Base-by-base conservation (phyloP, 2,113 vertebrate genomes). In the Otis tarda region DNA sequence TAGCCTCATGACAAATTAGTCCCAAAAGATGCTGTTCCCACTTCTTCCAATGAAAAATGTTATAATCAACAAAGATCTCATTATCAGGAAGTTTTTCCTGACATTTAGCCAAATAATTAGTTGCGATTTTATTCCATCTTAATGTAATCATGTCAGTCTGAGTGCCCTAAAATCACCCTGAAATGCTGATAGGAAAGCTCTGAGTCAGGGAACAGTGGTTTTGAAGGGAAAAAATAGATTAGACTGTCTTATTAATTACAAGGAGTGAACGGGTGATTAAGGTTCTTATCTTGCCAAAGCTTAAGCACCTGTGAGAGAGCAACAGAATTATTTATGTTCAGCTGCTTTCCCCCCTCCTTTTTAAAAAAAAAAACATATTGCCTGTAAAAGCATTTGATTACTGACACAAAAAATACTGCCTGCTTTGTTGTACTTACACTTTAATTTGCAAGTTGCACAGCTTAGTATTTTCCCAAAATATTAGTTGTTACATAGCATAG, bases 391-490 rank as follows among this genome's bases (percentile, higher is more conserved):
- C 17, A 35, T 91, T 31, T 91, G 81, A 83, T 80, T 92, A 33
- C 31, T 70, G 41, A 83, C 69, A 81, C 9, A 69, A 79, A 79
- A 84, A 90, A 21, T 84, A 43, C n/a, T 63, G 49, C 37, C 41
- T 87, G 49, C 15, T 84, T 93, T 93, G 37, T 89, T 91, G n/a
- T 92, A 37, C 15, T 78, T 93, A 73, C 50, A 55, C 27, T 41
- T 87, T 87, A 81, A 69, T 92, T 92, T 93, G 33, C 23, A 65
- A 87, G 53, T 67, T 95, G 25, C 70, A 70, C 27, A 64, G 61
- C 53, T 93, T 85, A 89, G 11, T 85, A 60, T 84, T 94, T 91
- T 57, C 76, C 27, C 80, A 43, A 89, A 94, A 90, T 95, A 94
- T 61, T 89, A 70, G 21, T 67, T 87, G 47, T 68, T 70, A 60